Percentiles rank a stretch among this genome's conserved stretches.
Evolutionary conservation across 2,113 vertebrate species (phyloP).

Genomic region (Solea solea): DNA sequence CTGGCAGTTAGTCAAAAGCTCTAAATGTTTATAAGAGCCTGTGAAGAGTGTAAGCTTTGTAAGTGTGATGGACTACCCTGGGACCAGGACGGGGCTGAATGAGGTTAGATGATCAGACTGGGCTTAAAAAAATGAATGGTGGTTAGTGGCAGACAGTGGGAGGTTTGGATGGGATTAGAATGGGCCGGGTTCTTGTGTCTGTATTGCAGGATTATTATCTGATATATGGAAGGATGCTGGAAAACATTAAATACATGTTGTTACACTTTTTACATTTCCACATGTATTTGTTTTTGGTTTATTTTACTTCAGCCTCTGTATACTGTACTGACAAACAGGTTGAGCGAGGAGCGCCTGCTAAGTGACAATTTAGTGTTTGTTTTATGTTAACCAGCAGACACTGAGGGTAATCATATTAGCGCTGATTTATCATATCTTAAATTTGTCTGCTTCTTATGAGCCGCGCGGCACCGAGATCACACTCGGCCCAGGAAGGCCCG

Average conservation of each 20-base stretch:
- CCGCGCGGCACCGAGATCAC: constrained; percentile 40
- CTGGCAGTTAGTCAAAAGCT: constrained; percentile 69
- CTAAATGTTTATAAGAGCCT: constrained; percentile 73
- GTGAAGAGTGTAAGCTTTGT: constrained; percentile 55
- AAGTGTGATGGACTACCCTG: constrained; percentile 63
- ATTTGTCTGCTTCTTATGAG: constrained; percentile 48
- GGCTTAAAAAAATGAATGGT: constrained; percentile 41
- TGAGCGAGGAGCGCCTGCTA: constrained; percentile 32
- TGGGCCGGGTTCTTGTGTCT: constrained; percentile 42
- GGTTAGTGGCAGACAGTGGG: constrained; percentile 45
- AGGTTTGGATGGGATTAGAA: constrained; percentile 67
- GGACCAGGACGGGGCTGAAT: constrained; percentile 50
- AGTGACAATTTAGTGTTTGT: constrained; percentile 48
- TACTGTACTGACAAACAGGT: constrained; percentile 29
- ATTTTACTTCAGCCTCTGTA: constrained; percentile 32
- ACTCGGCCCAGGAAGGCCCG: constrained; percentile 14
- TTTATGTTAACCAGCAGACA: constrained; percentile 60
- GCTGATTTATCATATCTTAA: constrained; percentile 53
- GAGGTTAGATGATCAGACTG: constrained; percentile 50
- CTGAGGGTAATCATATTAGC: constrained; percentile 52
- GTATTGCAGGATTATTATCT: constrained; percentile 45
- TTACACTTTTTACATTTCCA: neutral
- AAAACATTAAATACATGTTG: constrained; percentile 27
- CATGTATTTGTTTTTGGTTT: neutral
- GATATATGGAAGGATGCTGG: constrained; percentile 23